phyloP scores from a whole-genome alignment of 2,113 vertebrate species.

The Calonectris borealis region DNA sequence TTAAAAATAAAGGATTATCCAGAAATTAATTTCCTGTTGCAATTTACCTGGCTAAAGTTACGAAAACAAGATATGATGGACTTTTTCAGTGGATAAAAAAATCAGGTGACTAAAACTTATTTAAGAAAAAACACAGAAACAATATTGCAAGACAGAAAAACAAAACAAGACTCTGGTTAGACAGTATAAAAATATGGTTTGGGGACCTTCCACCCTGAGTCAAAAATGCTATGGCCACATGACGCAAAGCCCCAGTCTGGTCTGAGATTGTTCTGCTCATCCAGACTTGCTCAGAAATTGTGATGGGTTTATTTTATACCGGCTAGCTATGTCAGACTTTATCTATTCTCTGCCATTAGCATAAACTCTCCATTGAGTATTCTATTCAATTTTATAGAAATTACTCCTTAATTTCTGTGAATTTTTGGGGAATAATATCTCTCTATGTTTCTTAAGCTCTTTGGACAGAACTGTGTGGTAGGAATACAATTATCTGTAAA shows the following conservation, averaged over 20 bases:
- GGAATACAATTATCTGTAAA: not conserved
- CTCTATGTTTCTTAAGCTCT: not conserved
- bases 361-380: not conserved
- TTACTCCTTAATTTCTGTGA: not conserved
- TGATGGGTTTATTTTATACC: not conserved
- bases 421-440: not conserved
- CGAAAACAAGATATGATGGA: not conserved
- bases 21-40: not conserved
- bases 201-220: not conserved
- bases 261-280: not conserved
- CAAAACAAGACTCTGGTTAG: not conserved
- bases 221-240: not conserved
- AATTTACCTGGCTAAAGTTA: not conserved
- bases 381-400: not conserved
- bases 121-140: not conserved
- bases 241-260: not conserved
- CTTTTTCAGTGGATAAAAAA: not conserved
- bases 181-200: not conserved
- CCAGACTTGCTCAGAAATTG: not conserved
- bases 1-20: not conserved
- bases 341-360: not conserved
- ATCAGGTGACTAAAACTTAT: not conserved
- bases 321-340: not conserved
- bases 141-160: not conserved
- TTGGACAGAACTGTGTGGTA: not conserved